These are phyloP conservation scores for Acrobasis repandana DNA, from an alignment of 2,888 invertebrate genomes.

Conservation along the genomic window DNA sequence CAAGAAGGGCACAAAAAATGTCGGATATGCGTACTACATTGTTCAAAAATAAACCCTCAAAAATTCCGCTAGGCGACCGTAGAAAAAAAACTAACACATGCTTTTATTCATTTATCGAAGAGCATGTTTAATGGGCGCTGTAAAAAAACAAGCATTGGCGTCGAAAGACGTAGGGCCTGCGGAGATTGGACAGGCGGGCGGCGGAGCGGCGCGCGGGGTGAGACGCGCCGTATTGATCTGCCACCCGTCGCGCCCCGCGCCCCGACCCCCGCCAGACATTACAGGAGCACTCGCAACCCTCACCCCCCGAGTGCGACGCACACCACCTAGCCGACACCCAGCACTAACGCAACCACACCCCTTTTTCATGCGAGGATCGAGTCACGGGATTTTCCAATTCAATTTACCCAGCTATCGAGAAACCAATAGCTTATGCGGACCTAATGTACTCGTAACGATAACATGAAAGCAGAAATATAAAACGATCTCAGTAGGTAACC, in stretches of 20 bases:
- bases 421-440: slow-evolving; percentile 39
- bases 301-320: slow-evolving; percentile 54
- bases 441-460: slow-evolving; percentile 39
- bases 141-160: slow-evolving; percentile 80
- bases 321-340: slow-evolving; percentile 57
- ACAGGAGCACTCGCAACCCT: slow-evolving; percentile 65
- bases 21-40: slow-evolving; percentile 33
- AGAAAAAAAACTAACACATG: slow-evolving; percentile 62
- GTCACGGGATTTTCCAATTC: slow-evolving; percentile 81
- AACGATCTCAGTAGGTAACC: slow-evolving; percentile 8
- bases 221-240: slow-evolving; percentile 71
- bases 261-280: slow-evolving; percentile 63
- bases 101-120: slow-evolving; percentile 76
- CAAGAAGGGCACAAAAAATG: slow-evolving; percentile 37
- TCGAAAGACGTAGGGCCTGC: slow-evolving; percentile 80
- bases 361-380: slow-evolving; percentile 70
- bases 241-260: slow-evolving; percentile 47
- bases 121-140: slow-evolving; percentile 75
- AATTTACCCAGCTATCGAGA: slow-evolving; percentile 65
- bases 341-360: slow-evolving; percentile 76
- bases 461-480: slow-evolving; percentile 26
- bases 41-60: slow-evolving; percentile 35
- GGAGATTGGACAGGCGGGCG: slow-evolving; percentile 70
- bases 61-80: slow-evolving; percentile 42
- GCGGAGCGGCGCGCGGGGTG: slow-evolving; percentile 55